These are phyloP conservation scores for Pseudoatta argentina DNA, from an alignment of 1,140 invertebrate species.

Conservation along the genomic window DNA sequence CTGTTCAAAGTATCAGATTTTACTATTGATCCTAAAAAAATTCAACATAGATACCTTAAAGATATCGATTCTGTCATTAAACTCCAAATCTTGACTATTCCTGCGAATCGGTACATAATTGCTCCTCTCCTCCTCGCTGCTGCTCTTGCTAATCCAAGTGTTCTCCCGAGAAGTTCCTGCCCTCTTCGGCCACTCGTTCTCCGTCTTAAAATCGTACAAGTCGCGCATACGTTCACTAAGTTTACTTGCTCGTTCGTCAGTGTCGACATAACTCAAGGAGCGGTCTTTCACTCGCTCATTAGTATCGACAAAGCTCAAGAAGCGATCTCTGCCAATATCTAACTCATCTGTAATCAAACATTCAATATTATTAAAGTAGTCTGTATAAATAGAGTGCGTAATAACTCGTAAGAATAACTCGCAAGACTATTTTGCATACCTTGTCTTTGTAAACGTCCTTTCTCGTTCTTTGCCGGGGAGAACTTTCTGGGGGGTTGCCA, in stretches of 20 bases:
- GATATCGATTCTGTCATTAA: slow-evolving; percentile 71
- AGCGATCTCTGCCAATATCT: slow-evolving; percentile 18
- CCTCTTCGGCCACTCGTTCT: slow-evolving; percentile 79
- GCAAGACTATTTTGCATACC: slow-evolving; percentile 23
- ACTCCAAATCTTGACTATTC: slow-evolving; percentile 78
- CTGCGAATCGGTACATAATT: slow-evolving; percentile 56
- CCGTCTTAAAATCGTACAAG: slow-evolving; percentile 81
- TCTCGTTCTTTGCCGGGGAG: slow-evolving; percentile 41
- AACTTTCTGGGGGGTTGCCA: slow-evolving; percentile 75
- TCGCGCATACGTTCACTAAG: slow-evolving; percentile 79
- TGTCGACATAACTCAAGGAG: slow-evolving; percentile 38
- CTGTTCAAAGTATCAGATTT: not conserved
- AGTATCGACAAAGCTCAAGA: slow-evolving; percentile 20
- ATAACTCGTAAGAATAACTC: not conserved
- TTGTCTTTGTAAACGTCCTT: slow-evolving; percentile 25
- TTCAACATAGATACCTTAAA: slow-evolving; percentile 54
- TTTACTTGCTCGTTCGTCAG: slow-evolving; percentile 56
- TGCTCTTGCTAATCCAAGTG: slow-evolving; percentile 79
- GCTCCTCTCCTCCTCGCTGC: slow-evolving; percentile 76
- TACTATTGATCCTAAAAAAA: not conserved
- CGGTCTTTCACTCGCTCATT: slow-evolving; percentile 54
- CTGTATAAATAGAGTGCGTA: not conserved
- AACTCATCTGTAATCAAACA: slow-evolving; percentile 53
- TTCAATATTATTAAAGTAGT: not conserved
- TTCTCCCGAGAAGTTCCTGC: slow-evolving; percentile 55